Percentiles rank a stretch among this genome's conserved stretches.
These are phyloP conservation scores for Oreochromis mossambicus DNA, from an alignment of 2,797 vertebrate genomes.

Conservation along the genomic window DNA sequence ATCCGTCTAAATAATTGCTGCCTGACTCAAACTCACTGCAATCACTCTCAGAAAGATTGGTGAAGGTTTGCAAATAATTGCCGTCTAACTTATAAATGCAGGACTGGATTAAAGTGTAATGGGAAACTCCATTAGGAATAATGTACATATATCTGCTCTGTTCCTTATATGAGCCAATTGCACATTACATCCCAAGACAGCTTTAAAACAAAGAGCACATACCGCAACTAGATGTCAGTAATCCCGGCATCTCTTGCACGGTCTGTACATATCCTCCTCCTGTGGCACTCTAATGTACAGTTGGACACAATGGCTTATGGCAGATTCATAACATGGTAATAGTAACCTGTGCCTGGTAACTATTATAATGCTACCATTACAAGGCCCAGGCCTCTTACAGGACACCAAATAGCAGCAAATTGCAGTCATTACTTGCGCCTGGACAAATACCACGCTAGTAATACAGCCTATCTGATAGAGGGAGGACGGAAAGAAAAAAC, in stretches of 20 bases:
- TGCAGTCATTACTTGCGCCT: constrained; percentile 60
- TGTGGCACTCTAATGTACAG: constrained; percentile 35
- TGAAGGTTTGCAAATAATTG: not conserved
- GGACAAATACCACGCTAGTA: constrained; percentile 56
- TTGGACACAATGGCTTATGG: constrained; percentile 49
- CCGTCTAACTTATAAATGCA: not conserved
- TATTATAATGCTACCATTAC: constrained; percentile 65
- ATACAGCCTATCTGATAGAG: constrained; percentile 46
- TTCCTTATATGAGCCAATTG: not conserved
- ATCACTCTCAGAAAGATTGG: not conserved
- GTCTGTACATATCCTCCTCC: not conserved
- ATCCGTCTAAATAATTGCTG: not conserved
- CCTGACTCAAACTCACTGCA: not conserved
- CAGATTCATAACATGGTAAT: constrained; percentile 63
- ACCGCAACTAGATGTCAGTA: not conserved
- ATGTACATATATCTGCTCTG: not conserved
- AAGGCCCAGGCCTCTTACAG: constrained; percentile 41
- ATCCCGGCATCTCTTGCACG: not conserved
- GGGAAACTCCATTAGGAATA: not conserved
- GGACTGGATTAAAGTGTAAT: not conserved
- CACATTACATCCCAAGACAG: not conserved
- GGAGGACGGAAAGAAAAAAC: constrained; percentile 17
- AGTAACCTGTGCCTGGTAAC: constrained; percentile 56
- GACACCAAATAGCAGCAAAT: constrained; percentile 66
- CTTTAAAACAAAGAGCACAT: constrained; percentile 3